Evolutionary conservation across 2,888 invertebrate genomes (phyloP).

Genomic region (Meteorus colon): DNA sequence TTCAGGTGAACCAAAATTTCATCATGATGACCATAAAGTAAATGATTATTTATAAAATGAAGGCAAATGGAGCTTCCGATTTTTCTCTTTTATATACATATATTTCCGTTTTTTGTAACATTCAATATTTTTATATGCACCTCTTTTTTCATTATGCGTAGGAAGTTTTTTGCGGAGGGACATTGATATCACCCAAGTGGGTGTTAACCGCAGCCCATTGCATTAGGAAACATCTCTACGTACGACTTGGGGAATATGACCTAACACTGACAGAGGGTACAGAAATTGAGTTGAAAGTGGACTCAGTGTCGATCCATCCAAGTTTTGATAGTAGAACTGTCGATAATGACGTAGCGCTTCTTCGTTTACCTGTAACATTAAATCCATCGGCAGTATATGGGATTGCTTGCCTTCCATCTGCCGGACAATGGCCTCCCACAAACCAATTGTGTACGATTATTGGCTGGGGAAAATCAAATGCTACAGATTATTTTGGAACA

Average conservation of each 20-base stretch:
- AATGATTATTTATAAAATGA: not conserved
- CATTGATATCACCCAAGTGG: conserved; percentile 87
- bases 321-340: conserved; percentile 91
- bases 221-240: conserved; percentile 83
- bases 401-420: conserved; percentile 87
- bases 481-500: conserved; percentile 86
- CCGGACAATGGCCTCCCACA: conserved; percentile 79
- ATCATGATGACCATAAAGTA: conserved; percentile 4
- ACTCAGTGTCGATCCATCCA: conserved; percentile 86
- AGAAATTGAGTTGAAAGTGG: conserved; percentile 84
- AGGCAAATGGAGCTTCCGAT: no score
- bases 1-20: conserved; percentile 77
- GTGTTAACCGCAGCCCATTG: conserved; percentile 93
- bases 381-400: conserved; percentile 74
- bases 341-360: conserved; percentile 92
- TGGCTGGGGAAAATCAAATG: conserved; percentile 92
- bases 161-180: conserved; percentile 94
- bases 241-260: conserved; percentile 91
- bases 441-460: conserved; percentile 87
- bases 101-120: no score
- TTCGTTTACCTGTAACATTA: conserved; percentile 77
- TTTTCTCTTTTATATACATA: no score
- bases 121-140: no score
- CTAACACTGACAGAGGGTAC: conserved; percentile 82
- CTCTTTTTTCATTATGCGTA: conserved; percentile 65